Evolutionary conservation across 2,888 invertebrate species (phyloP).

Genomic region (Xestia c-nigrum): DNA sequence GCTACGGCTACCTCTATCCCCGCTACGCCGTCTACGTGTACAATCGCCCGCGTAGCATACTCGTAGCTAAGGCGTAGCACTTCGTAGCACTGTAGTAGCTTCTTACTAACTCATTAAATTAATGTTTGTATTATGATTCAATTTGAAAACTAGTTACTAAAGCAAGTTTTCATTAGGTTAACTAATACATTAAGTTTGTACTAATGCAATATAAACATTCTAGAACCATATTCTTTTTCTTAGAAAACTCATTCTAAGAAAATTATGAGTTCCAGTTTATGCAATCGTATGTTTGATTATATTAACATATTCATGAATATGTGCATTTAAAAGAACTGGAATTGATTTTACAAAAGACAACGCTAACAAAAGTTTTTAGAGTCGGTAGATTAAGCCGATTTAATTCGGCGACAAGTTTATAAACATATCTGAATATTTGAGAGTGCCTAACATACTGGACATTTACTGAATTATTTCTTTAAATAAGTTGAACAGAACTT

Average conservation of each 20-base stretch:
- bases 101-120: constrained; percentile 43
- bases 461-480: constrained; percentile 42
- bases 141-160: constrained; percentile 35
- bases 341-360: constrained; percentile 7
- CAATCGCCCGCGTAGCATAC: constrained; percentile 33
- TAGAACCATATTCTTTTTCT: constrained; percentile 17
- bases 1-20: constrained; percentile 32
- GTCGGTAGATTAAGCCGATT: not conserved
- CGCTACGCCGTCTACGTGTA: constrained; percentile 39
- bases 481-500: constrained; percentile 66
- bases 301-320: constrained; percentile 4
- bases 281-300: constrained; percentile 3
- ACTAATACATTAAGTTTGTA: constrained; percentile 14
- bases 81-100: constrained; percentile 51
- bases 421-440: not conserved
- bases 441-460: constrained; percentile 6
- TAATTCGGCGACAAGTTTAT: not conserved
- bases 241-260: not conserved
- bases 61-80: constrained; percentile 56
- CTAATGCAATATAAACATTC: constrained; percentile 16
- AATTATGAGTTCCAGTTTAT: not conserved
- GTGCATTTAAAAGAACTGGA: not conserved
- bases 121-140: constrained; percentile 46
- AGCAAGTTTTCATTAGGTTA: constrained; percentile 22
- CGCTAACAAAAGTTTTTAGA: not conserved